Evolutionary conservation across 64 coral and sea anemone genomes (phyloP).

Genomic region (Dendronephthya gigantea): DNA sequence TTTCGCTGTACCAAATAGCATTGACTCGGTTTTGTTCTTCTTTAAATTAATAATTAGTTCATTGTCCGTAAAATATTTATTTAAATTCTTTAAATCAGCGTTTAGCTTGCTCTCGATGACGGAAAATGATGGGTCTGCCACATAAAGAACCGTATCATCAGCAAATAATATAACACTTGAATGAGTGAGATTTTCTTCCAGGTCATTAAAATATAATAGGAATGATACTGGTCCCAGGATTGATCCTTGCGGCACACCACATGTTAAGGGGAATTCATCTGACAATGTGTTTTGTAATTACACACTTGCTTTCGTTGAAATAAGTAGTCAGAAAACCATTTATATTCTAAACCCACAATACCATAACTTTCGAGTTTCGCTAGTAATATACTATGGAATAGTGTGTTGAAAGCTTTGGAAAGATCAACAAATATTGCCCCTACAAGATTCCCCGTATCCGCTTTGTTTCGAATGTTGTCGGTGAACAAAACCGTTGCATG

Average conservation of each 20-base stretch:
- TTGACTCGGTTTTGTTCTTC: background rate
- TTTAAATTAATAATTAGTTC: background rate
- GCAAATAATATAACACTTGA: conserved; percentile 1
- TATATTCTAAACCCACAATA: background rate
- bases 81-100: background rate
- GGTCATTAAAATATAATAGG: conserved; percentile 20
- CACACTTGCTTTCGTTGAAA: background rate
- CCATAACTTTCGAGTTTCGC: background rate
- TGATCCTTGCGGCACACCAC: conserved; percentile 11
- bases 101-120: background rate
- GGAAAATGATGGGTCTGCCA: background rate
- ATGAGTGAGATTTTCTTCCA: conserved; percentile 6
- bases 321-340: background rate
- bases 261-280: background rate
- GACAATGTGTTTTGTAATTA: background rate
- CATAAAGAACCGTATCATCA: conserved; percentile 19
- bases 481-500: background rate
- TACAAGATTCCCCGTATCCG: background rate
- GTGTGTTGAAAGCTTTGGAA: background rate
- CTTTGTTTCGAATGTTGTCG: background rate
- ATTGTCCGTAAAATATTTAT: background rate
- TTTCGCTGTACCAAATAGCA: background rate
- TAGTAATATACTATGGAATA: background rate
- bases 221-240: conserved; percentile 28
- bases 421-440: background rate